Conservation (phyloP, 64 coral and sea anemone species). For the Actinia equina region DNA sequence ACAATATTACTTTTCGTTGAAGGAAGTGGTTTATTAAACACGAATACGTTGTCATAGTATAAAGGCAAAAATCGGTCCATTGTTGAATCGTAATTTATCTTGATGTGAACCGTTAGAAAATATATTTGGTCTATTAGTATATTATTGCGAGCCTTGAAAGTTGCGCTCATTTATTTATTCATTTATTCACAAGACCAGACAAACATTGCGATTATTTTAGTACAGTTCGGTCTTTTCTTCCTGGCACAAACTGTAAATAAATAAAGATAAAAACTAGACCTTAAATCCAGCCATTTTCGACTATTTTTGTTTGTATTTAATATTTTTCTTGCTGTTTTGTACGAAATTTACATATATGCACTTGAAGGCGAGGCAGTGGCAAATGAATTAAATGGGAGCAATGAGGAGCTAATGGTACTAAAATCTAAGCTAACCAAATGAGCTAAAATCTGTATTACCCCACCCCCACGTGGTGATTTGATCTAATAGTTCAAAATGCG, state of each 20-base stretch:
- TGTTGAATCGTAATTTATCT: neutral
- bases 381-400: neutral
- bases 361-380: neutral
- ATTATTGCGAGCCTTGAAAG: neutral
- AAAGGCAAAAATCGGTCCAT: slow-evolving; percentile 11
- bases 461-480: too few species aligned
- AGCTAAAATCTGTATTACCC: neutral
- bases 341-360: neutral
- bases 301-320: neutral
- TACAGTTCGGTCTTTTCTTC: neutral
- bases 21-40: slow-evolving; percentile 24
- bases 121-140: neutral
- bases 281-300: neutral
- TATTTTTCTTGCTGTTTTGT: neutral
- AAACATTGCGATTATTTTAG: neutral
- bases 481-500: too few species aligned
- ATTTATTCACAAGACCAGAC: neutral
- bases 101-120: neutral
- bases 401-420: neutral
- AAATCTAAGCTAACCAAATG: neutral
- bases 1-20: neutral
- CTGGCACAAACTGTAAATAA: slow-evolving; percentile 1
- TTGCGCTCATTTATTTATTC: neutral
- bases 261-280: slow-evolving; percentile 1
- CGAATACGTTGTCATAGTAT: slow-evolving; percentile 13